Percentiles rank a stretch among this genome's conserved stretches.
Evolutionary conservation across 2,888 invertebrate species (phyloP).

Genomic region (Fragum fragum): DNA sequence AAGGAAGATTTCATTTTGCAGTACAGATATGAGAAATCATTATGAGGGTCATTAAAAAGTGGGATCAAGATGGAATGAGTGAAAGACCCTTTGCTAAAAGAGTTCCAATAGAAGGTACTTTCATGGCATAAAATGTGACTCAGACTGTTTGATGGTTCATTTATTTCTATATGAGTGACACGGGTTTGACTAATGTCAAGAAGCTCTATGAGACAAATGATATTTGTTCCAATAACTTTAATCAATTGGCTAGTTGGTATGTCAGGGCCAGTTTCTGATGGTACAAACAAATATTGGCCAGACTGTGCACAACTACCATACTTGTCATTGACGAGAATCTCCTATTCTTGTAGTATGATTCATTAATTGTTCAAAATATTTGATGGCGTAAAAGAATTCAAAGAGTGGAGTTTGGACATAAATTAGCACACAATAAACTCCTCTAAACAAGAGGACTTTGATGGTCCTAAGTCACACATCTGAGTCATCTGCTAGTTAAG

Average conservation of each 20-base stretch:
- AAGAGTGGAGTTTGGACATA: too few relatives aligned
- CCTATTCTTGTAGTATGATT: not conserved
- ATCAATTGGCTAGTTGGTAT: not conserved
- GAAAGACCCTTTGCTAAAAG: too few relatives aligned
- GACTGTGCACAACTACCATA: not conserved
- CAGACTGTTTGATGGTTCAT: not conserved
- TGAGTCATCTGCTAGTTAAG: too few relatives aligned
- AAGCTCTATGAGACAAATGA: slow-evolving; percentile 1
- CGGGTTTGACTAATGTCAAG: not conserved
- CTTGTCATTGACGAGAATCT: not conserved
- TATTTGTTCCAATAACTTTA: not conserved
- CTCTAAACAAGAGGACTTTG: too few relatives aligned
- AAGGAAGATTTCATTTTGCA: too few relatives aligned
- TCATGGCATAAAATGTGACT: not conserved
- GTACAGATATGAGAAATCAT: too few relatives aligned
- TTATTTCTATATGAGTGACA: not conserved
- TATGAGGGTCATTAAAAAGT: too few relatives aligned
- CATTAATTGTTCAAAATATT: not conserved
- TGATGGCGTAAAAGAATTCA: too few relatives aligned
- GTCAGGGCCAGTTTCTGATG: not conserved
- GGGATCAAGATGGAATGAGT: too few relatives aligned
- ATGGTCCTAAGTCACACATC: too few relatives aligned
- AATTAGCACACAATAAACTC: too few relatives aligned
- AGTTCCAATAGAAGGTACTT: too few relatives aligned
- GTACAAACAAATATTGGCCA: not conserved